Conservation (phyloP, 2,113 vertebrate species). For the Microcebus murinus region DNA sequence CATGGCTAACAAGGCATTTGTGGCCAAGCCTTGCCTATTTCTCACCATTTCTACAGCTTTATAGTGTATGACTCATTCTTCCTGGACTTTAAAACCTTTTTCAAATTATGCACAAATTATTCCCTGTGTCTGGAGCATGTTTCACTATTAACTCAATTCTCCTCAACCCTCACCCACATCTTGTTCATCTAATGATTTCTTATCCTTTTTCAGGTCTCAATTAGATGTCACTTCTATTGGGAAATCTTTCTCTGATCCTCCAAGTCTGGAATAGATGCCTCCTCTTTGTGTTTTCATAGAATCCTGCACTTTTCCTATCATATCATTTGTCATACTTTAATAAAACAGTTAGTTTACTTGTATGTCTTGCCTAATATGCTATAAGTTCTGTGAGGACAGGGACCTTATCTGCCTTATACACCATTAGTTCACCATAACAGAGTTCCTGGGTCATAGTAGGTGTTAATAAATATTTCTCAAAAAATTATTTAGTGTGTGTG, state of each 20-base stretch:
- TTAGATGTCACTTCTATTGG: neutral
- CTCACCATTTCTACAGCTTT: neutral
- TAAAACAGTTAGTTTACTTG: neutral
- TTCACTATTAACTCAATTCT: neutral
- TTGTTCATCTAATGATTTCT: neutral
- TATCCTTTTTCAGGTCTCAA: neutral
- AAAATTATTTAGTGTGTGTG: neutral
- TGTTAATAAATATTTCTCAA: neutral
- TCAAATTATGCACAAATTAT: neutral
- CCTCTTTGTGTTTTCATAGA: neutral
- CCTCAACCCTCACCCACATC: neutral
- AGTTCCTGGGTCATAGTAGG: too few species aligned
- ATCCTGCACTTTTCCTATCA: neutral
- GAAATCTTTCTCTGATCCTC: neutral
- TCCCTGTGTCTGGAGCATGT: neutral
- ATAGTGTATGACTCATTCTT: neutral
- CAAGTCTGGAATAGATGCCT: neutral
- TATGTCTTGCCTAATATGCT: neutral
- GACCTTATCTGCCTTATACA: neutral
- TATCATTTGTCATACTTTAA: neutral
- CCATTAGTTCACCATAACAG: neutral
- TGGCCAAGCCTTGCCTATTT: neutral
- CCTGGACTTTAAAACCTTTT: neutral
- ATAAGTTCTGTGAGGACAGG: neutral
- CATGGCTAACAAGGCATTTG: neutral